Evolutionary conservation across 2,888 invertebrate species (phyloP), one percentile per base, ranked within the genome.

Genomic region (Trimorus sp.): DNA sequence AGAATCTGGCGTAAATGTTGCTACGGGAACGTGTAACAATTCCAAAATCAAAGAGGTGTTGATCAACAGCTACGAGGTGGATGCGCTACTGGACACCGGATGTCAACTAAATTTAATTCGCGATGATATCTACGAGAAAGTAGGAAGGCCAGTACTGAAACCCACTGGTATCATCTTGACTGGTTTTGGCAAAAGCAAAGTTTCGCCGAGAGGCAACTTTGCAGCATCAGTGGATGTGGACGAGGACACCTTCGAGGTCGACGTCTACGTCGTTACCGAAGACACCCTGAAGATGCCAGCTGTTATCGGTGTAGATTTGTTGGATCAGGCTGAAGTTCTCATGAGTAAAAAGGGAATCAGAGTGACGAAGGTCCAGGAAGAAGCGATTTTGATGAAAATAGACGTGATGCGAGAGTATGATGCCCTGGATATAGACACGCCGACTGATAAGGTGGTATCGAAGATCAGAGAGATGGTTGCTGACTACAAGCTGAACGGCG

Each of bases 271-370:
- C 8, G 81, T 81, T n/a, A 71, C 81, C 0, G 12, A 48, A 0
- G 71, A 83, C 11, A 65, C 63, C 1, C n/a, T 83, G 45, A 78
- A 60, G 15, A 70, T 78, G 15, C 56, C 74, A 12, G 62, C 53
- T 7, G 68, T 83, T 0, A 45, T 83, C 12, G 78, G 83, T 7
- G 75, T 75, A 36, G 83, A 78, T 6, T 26, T 83, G 2, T 54
- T 81, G 0, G 62, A 83, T 16, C 75, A 78, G 42, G 71, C 75
- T 3, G 78, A 75, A 40, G 54, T 83, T 2, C 4, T 26, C 0
- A 65, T 75, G 0, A 71, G n/a, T 11, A 58, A 15, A 7, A n/a
- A 36, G 12, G 42, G 56, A 11, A 26, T 76, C 1, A 68, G 6
- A 12, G 54, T 81, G 0, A 37, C 42, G 1, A 75, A 76, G 59